phyloP scores from a whole-genome alignment of 2,888 invertebrate genomes.

The Phymatocera aterrima region DNA sequence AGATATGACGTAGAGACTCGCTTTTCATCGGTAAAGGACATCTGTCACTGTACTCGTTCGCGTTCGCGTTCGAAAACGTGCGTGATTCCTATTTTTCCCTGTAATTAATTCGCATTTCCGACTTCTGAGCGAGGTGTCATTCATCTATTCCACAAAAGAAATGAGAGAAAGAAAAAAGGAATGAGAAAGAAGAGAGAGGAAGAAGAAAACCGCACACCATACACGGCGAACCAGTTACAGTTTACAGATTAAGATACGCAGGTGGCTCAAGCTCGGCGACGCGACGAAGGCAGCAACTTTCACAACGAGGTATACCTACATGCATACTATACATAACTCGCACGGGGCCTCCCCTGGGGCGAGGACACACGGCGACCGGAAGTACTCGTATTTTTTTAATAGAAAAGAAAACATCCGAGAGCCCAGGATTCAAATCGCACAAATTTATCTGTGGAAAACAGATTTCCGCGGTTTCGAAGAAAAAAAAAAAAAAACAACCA shows the following conservation, averaged over 20 bases:
- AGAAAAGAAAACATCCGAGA: neutral
- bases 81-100: neutral
- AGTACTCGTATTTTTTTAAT: conserved; percentile 5
- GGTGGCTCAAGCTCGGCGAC: conserved; percentile 5
- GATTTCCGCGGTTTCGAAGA: neutral
- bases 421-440: neutral
- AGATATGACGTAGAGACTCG: neutral
- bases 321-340: neutral
- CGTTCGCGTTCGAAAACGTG: neutral
- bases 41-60: neutral
- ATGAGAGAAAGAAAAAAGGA: neutral
- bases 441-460: neutral
- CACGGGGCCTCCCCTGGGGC: conserved; percentile 29
- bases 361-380: conserved; percentile 38
- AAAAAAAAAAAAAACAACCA: neutral
- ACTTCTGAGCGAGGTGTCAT: neutral
- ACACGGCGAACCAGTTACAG: conserved; percentile 37
- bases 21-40: neutral
- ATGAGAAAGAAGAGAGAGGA: neutral
- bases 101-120: conserved; percentile 1
- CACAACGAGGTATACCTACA: conserved; percentile 2
- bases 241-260: conserved; percentile 24
- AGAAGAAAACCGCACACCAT: neutral
- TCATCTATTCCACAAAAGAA: neutral
- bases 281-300: neutral